phyloP scores from a whole-genome alignment of 2,888 invertebrate genomes.

The Pegoplata infirma region DNA sequence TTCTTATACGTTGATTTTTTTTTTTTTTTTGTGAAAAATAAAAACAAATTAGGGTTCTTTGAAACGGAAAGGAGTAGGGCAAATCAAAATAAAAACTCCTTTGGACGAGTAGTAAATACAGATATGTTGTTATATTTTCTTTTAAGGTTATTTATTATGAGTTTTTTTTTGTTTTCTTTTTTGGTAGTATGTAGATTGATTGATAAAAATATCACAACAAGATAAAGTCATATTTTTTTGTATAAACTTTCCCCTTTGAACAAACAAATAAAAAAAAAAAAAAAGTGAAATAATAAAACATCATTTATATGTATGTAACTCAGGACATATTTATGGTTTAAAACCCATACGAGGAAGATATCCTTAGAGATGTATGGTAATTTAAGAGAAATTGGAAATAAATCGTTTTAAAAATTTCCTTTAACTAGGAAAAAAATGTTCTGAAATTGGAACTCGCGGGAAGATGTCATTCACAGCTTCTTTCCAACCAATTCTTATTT shows the following conservation, averaged over 20 bases:
- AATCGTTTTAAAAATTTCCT: too few relatives aligned
- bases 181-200: constrained; percentile 58
- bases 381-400: too few relatives aligned
- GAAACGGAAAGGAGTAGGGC: constrained; percentile 7
- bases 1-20: constrained; percentile 23
- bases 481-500: too few relatives aligned
- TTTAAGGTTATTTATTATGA: not conserved
- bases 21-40: too few relatives aligned
- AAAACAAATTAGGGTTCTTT: constrained; percentile 58
- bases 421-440: too few relatives aligned
- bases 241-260: constrained; percentile 45
- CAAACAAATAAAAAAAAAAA: constrained; percentile 11
- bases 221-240: constrained; percentile 61
- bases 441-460: too few relatives aligned
- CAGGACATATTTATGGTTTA: not conserved
- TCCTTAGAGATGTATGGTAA: too few relatives aligned
- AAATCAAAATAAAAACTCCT: too few relatives aligned
- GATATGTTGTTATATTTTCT: constrained; percentile 24
- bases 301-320: constrained; percentile 40
- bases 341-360: not conserved
- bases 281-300: constrained; percentile 50
- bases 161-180: constrained; percentile 13
- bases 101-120: constrained; percentile 18
- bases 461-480: too few relatives aligned
- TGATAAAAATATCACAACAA: constrained; percentile 61